Conservation (phyloP, 1,140 invertebrate species). For the Drosophila nigrodunni region DNA sequence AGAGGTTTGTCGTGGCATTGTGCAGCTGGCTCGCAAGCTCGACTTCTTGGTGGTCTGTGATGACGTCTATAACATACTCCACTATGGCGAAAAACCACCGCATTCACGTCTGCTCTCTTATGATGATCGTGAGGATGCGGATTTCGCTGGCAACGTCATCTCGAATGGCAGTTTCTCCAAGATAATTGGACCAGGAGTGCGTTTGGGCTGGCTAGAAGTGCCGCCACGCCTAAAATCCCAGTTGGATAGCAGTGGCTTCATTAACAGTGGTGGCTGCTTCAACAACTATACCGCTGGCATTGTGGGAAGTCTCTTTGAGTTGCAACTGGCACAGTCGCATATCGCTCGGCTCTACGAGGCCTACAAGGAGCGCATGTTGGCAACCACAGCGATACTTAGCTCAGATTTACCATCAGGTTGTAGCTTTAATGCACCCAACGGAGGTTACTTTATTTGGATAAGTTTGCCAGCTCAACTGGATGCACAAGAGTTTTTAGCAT, state of each 20-base stretch:
- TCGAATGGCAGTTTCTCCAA: constrained; percentile 90
- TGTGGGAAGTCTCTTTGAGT: constrained; percentile 86
- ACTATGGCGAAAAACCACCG: constrained; percentile 85
- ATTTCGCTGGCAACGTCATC: constrained; percentile 87
- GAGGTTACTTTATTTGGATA: constrained; percentile 88
- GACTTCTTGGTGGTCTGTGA: constrained; percentile 87
- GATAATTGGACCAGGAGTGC: constrained; percentile 88
- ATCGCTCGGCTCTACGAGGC: constrained; percentile 84
- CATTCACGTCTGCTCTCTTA: constrained; percentile 86
- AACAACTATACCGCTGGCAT: constrained; percentile 88
- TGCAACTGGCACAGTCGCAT: constrained; percentile 85
- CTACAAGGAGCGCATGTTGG: constrained; percentile 85
- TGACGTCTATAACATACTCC: constrained; percentile 89
- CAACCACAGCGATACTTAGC: constrained; percentile 83
- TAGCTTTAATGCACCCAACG: constrained; percentile 84
- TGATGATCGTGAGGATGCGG: constrained; percentile 84
- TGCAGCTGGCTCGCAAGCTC: constrained; percentile 86
- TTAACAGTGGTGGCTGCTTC: constrained; percentile 87
- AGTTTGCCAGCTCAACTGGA: constrained; percentile 82
- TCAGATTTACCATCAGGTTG: constrained; percentile 85
- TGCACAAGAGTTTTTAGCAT: constrained; percentile 57
- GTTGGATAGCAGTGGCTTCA: constrained; percentile 85
- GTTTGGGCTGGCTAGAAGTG: constrained; percentile 89
- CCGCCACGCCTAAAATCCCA: constrained; percentile 85
- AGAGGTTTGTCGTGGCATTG: constrained; percentile 85